Evolutionary conservation across 1,140 invertebrate species (phyloP).

Genomic region (Hormaphis cornu): DNA sequence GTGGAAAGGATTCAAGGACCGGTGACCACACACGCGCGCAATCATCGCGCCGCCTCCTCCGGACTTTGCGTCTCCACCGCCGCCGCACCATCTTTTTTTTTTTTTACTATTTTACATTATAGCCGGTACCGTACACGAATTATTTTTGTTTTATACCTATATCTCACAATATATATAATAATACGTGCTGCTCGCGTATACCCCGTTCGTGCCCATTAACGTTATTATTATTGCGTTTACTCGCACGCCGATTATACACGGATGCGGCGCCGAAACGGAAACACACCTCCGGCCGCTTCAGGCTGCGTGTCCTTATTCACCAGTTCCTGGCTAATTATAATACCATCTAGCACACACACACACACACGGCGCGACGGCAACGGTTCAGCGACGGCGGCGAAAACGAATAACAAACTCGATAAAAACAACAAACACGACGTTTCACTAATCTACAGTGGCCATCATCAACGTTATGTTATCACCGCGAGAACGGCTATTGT

Average conservation of each 20-base stretch:
- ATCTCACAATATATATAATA: too few species aligned
- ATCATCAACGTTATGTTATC: too few species aligned
- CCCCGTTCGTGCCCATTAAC: too few species aligned
- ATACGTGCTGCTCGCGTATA: too few species aligned
- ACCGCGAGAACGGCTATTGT: neutral
- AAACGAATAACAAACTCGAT: conserved; percentile 19
- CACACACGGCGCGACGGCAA: neutral
- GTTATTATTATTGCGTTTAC: neutral
- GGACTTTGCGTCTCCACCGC: conserved; percentile 13
- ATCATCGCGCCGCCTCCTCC: conserved; percentile 15
- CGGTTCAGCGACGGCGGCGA: conserved; percentile 17
- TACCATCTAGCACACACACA: conserved; percentile 15
- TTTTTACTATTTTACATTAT: neutral
- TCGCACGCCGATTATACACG: conserved; percentile 19
- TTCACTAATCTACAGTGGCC: neutral
- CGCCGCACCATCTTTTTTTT: conserved; percentile 15
- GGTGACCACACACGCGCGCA: conserved; percentile 28
- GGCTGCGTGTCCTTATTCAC: conserved; percentile 29
- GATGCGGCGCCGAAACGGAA: conserved; percentile 29
- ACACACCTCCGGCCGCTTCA: conserved; percentile 11
- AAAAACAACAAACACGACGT: conserved; percentile 2
- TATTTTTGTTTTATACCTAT: too few species aligned
- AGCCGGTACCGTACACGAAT: too few species aligned
- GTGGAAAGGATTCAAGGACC: conserved; percentile 31
- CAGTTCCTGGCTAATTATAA: conserved; percentile 31